Evolutionary conservation across 2,797 vertebrate species (phyloP).

Genomic region (Sparus aurata): DNA sequence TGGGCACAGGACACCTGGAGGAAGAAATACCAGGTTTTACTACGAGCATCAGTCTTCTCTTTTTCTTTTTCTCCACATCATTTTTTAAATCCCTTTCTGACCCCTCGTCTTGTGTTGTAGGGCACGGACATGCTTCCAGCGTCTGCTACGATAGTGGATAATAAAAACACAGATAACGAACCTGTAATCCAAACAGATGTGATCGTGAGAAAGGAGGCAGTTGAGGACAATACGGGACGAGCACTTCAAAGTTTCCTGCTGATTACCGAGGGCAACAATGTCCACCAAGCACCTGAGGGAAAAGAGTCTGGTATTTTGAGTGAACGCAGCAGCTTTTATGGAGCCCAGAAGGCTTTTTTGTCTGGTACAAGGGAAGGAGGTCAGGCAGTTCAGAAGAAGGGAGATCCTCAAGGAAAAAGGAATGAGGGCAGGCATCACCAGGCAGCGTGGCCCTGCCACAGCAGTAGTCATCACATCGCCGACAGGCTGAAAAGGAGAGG

Average conservation of each 20-base stretch:
- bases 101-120: constrained; percentile 40
- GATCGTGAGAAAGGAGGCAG: neutral
- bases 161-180: constrained; percentile 31
- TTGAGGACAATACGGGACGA: neutral
- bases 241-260: neutral
- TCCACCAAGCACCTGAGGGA: neutral
- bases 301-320: constrained; percentile 12
- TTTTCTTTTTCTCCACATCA: neutral
- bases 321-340: neutral
- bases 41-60: neutral
- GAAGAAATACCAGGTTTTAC: constrained; percentile 77
- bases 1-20: constrained; percentile 63
- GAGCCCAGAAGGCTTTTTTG: constrained; percentile 14
- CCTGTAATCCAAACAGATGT: constrained; percentile 17
- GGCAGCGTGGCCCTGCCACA: constrained; percentile 6
- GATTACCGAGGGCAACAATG: neutral
- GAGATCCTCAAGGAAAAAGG: neutral
- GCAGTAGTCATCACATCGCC: neutral
- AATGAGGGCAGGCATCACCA: constrained; percentile 43
- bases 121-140: constrained; percentile 28
- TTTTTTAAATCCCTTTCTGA: neutral
- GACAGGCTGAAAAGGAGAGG: neutral
- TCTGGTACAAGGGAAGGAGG: neutral
- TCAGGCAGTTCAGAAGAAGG: constrained; percentile 1
- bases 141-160: constrained; percentile 9